These are phyloP conservation scores for Eristalinus aeneus DNA, from an alignment of 2,888 invertebrate genomes.

Conservation along the genomic window DNA sequence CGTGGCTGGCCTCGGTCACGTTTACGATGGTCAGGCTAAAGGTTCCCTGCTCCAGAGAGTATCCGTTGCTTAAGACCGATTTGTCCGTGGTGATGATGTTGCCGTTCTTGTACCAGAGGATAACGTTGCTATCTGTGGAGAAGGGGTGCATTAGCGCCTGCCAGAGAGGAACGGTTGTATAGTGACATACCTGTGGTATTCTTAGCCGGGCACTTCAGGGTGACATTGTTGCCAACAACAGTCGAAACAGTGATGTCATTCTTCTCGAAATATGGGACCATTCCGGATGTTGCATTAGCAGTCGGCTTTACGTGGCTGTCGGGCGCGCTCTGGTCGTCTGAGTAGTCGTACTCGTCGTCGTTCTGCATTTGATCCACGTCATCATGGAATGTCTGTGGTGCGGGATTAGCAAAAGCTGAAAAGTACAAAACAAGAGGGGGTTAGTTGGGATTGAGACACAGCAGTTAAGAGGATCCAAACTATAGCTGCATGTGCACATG, in stretches of 20 bases:
- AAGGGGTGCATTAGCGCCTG: background rate
- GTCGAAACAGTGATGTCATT: slow-evolving; percentile 27
- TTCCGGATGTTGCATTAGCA: background rate
- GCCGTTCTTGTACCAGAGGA: slow-evolving; percentile 73
- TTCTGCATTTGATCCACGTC: slow-evolving; percentile 17
- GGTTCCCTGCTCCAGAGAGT: slow-evolving; percentile 67
- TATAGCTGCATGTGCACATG: slow-evolving; percentile 16
- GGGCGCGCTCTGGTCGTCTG: slow-evolving; percentile 45
- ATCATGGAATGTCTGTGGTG: slow-evolving; percentile 6
- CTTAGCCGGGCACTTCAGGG: slow-evolving; percentile 34
- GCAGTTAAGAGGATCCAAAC: slow-evolving; percentile 21
- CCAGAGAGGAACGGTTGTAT: background rate
- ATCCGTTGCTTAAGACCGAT: slow-evolving; percentile 71
- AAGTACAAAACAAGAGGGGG: background rate
- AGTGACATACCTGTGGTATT: slow-evolving; percentile 37
- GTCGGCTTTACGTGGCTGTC: slow-evolving; percentile 13
- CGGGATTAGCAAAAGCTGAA: slow-evolving; percentile 29
- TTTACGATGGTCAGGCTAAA: slow-evolving; percentile 74
- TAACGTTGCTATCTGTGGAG: slow-evolving; percentile 58
- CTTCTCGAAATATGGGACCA: slow-evolving; percentile 37
- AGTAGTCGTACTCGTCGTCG: slow-evolving; percentile 57
- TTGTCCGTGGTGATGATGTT: slow-evolving; percentile 71
- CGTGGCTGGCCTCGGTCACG: slow-evolving; percentile 72
- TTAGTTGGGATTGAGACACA: background rate
- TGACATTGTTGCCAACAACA: slow-evolving; percentile 40